Evolutionary conservation across 2,888 invertebrate species (phyloP), one percentile per base, ranked within the genome.

Genomic region (Tetanocera ferruginea): DNA sequence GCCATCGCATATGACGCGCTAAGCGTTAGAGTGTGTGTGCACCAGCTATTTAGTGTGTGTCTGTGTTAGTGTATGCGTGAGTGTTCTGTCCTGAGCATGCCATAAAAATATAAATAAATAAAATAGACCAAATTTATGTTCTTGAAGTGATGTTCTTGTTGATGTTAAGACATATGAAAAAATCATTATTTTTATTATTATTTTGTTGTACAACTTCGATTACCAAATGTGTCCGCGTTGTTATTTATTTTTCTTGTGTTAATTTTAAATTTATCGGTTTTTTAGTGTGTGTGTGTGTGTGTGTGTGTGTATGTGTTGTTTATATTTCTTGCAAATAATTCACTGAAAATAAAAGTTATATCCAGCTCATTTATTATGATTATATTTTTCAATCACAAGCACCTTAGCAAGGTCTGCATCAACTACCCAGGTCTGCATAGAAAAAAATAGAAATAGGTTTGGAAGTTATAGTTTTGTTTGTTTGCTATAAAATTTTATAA

Each of bases 31-130:
- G n/a, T 14, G 52, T 52, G 23, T 60, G 25, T 28, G 23, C 19
- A 5, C 9, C 19, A 4, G n/a, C 57, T 3, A 19, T 1, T 55
- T 5, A 5, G 49, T 67, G 25, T 70, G 51, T 76, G 34, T 71
- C 37, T 64, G 34, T 49, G 1, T 25, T 75, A 49, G 37, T 76
- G 37, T 62, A 31, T 64, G 76, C 34, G 71, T 52, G 71, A 37
- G 17, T 51, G 34, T 9, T 23, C 67, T 55, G 57, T 76, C 78
- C 78, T 72, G 81, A 37, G 37, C 67, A 37, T 6, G 37, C 67
- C 43, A 67, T 67, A 67, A 67, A 19, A 67, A 67, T 19, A n/a
- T 23, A n/a, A 60, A 34, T 37, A n/a, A 60, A 67, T 34, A 67
- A 67, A 43, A 67, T 67, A 67, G 19, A 37, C 43, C 6, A 37